Base-by-base conservation (phyloP, 2,113 vertebrate genomes). In the Oophaga pumilio region DNA sequence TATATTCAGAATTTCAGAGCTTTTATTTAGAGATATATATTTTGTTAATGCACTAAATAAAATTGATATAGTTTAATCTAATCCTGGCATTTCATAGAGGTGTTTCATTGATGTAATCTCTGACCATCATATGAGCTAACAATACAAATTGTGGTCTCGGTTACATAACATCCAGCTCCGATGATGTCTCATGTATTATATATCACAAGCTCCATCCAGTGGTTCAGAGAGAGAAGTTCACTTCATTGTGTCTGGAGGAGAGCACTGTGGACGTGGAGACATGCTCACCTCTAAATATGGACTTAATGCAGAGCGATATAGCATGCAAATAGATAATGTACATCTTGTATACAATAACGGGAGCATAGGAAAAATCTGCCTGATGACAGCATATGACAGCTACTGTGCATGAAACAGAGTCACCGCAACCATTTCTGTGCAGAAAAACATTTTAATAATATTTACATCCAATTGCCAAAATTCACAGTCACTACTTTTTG, bases 131-230 rank as follows among this genome's bases (percentile, higher is more conserved):
- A 74, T 74, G 8, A 26, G 66, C n/a, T 69, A 24, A 69, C 71
- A 50, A 83, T 82, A 52, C 62, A n/a, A 52, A 68, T 83, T 69
- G 62, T 83, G 33, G 10, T 69, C 9, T 52, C 11, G 9, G 62
- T 83, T 83, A 82, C 28, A 83, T 83, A 83, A 83, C 15, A 24
- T 18, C 7, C 7, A 50, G 20, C 15, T 18, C n/a, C 4, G 22
- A 18, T 24, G n/a, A 12, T 22, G 62, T 26, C 15, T 50, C 6
- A 43, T 50, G 22, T 24, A 68, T 83, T 50, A 64, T 76, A 85
- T 50, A 85, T 85, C 84, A 59, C 84, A 85, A 60, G 84, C 84
- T 62, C 84, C 84, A 85, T 49, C 84, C 57, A 50, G 84, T 85
- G 84, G 71, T 76, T 2, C 24, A 5, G 7, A 49, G 2, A 22